A percentile compares a stretch with the other conserved stretches of the same genome.
Conservation (phyloP, 2,888 invertebrate genomes). For the Siphonodentalium dalli region DNA sequence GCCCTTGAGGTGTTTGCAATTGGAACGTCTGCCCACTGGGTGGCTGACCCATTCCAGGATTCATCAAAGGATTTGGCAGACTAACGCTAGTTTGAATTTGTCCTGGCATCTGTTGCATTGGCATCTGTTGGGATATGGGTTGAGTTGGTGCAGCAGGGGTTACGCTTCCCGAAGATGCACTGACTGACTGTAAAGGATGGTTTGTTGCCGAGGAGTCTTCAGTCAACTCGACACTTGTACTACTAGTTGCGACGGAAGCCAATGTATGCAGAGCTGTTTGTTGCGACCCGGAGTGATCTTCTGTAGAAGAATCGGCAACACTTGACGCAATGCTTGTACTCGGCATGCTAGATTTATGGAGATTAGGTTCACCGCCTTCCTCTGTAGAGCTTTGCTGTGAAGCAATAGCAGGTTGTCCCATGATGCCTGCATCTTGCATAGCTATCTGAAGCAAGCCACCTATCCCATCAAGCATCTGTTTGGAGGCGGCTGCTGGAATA, state of each 20-base stretch:
- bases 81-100: no score
- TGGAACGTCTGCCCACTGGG: no score
- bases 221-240: no score
- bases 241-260: constrained; percentile 46
- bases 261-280: no score
- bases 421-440: constrained; percentile 54
- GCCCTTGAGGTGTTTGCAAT: constrained; percentile 38
- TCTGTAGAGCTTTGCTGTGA: constrained; percentile 5
- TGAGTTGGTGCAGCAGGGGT: constrained; percentile 4
- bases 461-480: no score
- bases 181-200: neutral
- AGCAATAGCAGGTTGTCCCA: constrained; percentile 19
- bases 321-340: constrained; percentile 3
- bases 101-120: no score
- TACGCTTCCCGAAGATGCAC: constrained; percentile 11
- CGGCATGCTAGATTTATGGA: constrained; percentile 15
- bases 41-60: no score
- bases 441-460: constrained; percentile 49
- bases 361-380: no score
- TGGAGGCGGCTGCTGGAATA: no score
- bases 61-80: no score
- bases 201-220: no score
- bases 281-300: constrained; percentile 2
- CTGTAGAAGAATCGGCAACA: neutral
- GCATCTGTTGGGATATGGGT: no score